phyloP scores from a whole-genome alignment of 2,113 vertebrate species.

The Erythrocebus patas region DNA sequence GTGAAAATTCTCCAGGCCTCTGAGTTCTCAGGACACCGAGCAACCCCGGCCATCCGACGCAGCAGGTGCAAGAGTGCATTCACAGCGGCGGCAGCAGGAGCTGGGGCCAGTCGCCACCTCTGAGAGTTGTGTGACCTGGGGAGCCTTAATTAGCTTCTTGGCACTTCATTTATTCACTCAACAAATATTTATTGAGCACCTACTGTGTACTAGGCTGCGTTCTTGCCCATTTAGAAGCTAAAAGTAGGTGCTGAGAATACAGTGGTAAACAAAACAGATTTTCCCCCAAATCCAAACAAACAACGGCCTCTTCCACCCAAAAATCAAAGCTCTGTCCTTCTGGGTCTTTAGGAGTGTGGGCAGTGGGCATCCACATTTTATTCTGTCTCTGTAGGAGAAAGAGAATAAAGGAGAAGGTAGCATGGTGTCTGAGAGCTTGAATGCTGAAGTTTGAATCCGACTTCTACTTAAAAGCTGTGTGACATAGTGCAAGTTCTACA shows the following conservation, averaged over 20 bases:
- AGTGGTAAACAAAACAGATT: not conserved
- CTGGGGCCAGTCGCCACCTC: not conserved
- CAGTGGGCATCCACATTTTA: too few species aligned
- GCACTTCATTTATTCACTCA: not conserved
- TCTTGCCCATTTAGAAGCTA: not conserved
- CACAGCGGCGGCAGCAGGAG: not conserved
- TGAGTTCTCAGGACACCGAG: not conserved
- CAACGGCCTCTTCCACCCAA: not conserved
- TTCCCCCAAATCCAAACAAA: not conserved
- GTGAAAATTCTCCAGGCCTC: not conserved
- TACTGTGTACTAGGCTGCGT: not conserved
- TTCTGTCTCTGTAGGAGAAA: not conserved
- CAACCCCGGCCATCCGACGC: accelerated
- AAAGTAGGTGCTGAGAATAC: not conserved
- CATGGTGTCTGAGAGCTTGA: accelerated
- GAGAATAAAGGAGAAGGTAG: accelerated
- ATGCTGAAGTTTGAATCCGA: accelerated
- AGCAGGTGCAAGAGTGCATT: not conserved
- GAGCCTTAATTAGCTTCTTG: accelerated
- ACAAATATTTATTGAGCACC: not conserved
- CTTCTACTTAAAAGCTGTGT: not conserved
- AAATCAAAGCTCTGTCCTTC: not conserved
- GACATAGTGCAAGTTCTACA: accelerated
- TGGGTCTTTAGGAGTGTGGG: not conserved
- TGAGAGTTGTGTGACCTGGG: accelerated